A percentile compares a stretch with the other conserved stretches of the same genome.
Conservation (phyloP, 2,888 invertebrate species). For the Litoditis marina region DNA sequence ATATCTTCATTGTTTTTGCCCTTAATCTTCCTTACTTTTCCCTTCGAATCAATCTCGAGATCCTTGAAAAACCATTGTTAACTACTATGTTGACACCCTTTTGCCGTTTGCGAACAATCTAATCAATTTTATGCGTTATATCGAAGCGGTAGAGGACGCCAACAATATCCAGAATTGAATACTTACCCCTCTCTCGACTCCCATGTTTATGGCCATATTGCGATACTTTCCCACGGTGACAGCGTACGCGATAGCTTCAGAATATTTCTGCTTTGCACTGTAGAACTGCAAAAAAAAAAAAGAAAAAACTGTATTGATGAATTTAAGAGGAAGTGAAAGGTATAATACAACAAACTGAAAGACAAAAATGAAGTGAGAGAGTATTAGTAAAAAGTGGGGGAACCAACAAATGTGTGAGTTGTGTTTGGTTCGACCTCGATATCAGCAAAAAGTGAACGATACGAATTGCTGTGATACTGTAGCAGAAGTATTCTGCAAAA, state of each 20-base stretch:
- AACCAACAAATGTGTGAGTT: too few species aligned
- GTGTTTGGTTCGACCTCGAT: too few species aligned
- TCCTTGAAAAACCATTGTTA: conserved; percentile 17
- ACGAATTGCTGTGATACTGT: too few species aligned
- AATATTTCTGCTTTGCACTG: conserved; percentile 68
- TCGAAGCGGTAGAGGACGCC: neutral
- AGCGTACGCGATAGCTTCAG: conserved; percentile 78
- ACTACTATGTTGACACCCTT: neutral
- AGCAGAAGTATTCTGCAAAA: too few species aligned
- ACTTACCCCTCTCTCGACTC: conserved; percentile 67
- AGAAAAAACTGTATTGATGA: too few species aligned
- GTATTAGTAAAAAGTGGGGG: too few species aligned
- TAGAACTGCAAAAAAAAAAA: conserved; percentile 64
- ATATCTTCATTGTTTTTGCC: conserved; percentile 76
- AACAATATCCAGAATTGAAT: neutral
- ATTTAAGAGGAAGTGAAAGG: neutral
- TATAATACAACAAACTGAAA: too few species aligned
- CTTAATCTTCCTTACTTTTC: conserved; percentile 53
- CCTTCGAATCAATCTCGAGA: conserved; percentile 52
- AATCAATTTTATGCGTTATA: neutral
- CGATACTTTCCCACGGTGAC: conserved; percentile 55
- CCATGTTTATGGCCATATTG: conserved; percentile 69
- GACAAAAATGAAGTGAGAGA: too few species aligned
- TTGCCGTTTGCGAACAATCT: too few species aligned
- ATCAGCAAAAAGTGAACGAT: too few species aligned